These are phyloP conservation scores for Caenorhabditis wallacei DNA, from an alignment of 2,888 invertebrate species.

Conservation along the genomic window DNA sequence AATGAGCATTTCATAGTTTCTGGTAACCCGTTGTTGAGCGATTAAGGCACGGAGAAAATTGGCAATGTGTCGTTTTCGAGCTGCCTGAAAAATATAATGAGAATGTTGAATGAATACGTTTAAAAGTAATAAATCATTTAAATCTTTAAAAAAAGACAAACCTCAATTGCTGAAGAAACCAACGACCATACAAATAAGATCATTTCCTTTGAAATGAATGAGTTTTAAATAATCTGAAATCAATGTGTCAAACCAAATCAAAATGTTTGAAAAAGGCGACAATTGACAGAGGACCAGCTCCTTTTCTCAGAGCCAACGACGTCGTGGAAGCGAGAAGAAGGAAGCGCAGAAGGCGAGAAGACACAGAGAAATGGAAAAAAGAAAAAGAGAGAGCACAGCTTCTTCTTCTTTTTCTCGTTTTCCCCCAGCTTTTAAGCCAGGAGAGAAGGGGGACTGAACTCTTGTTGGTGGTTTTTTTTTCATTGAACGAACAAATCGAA, in stretches of 20 bases:
- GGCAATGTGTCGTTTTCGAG: slow-evolving; percentile 67
- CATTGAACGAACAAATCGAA: slow-evolving; percentile 49
- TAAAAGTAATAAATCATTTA: background rate
- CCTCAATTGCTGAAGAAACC: slow-evolving; percentile 73
- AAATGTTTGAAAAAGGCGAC: slow-evolving; percentile 50
- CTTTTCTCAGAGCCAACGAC: slow-evolving; percentile 34
- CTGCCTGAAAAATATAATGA: slow-evolving; percentile 62
- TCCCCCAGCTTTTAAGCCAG: slow-evolving; percentile 23
- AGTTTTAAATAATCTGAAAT: slow-evolving; percentile 20
- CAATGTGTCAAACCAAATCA: slow-evolving; percentile 41
- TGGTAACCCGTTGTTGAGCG: slow-evolving; percentile 59
- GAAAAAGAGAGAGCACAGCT: slow-evolving; percentile 28
- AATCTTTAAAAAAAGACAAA: too few species aligned
- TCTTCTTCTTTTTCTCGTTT: slow-evolving; percentile 33
- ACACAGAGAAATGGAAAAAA: slow-evolving; percentile 22
- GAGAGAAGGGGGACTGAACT: slow-evolving; percentile 1
- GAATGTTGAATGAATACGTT: background rate
- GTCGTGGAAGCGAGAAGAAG: slow-evolving; percentile 31
- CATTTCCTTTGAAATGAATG: slow-evolving; percentile 59
- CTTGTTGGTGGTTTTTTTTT: slow-evolving; percentile 27
- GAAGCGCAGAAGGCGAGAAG: slow-evolving; percentile 28
- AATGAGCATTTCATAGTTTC: slow-evolving; percentile 63
- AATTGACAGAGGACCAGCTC: slow-evolving; percentile 44
- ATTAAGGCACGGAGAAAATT: slow-evolving; percentile 66
- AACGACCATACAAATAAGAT: slow-evolving; percentile 81